These are phyloP conservation scores for Regulus satrapa DNA, from an alignment of 2,113 vertebrate species.

Conservation along the genomic window DNA sequence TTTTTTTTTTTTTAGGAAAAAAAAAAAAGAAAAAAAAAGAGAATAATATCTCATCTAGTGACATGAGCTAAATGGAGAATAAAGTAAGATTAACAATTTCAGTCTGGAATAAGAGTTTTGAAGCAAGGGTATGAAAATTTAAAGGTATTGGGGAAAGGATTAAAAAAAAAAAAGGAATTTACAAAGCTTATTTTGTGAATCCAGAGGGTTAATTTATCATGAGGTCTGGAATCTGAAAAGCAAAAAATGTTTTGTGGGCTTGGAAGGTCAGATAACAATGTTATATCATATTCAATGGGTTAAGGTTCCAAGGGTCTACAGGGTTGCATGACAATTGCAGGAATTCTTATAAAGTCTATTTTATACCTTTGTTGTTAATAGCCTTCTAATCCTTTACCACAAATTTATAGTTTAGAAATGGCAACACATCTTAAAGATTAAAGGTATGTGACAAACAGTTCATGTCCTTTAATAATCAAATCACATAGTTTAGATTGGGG, in stretches of 20 bases:
- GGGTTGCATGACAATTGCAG: slow-evolving; percentile 53
- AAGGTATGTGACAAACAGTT: slow-evolving; percentile 79
- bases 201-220: slow-evolving; percentile 65
- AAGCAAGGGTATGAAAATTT: slow-evolving; percentile 46
- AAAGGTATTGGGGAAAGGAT: background rate
- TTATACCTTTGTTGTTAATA: slow-evolving; percentile 71
- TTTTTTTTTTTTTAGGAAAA: background rate
- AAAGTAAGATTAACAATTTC: slow-evolving; percentile 41
- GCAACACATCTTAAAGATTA: slow-evolving; percentile 79
- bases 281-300: slow-evolving; percentile 68
- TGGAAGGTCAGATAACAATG: slow-evolving; percentile 68
- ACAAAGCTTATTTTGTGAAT: slow-evolving; percentile 41
- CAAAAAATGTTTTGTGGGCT: slow-evolving; percentile 60
- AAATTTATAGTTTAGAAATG: slow-evolving; percentile 77
- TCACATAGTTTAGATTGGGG: slow-evolving; percentile 71
- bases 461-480: slow-evolving; percentile 81
- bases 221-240: slow-evolving; percentile 41
- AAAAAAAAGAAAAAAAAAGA: background rate
- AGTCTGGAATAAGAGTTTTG: slow-evolving; percentile 32
- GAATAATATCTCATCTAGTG: slow-evolving; percentile 46
- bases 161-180: slow-evolving; percentile 41
- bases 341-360: slow-evolving; percentile 54
- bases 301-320: slow-evolving; percentile 57
- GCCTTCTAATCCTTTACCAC: slow-evolving; percentile 73
- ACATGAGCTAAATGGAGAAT: slow-evolving; percentile 45